Conservation (phyloP, 2,113 vertebrate genomes). For the Leptosomus discolor region DNA sequence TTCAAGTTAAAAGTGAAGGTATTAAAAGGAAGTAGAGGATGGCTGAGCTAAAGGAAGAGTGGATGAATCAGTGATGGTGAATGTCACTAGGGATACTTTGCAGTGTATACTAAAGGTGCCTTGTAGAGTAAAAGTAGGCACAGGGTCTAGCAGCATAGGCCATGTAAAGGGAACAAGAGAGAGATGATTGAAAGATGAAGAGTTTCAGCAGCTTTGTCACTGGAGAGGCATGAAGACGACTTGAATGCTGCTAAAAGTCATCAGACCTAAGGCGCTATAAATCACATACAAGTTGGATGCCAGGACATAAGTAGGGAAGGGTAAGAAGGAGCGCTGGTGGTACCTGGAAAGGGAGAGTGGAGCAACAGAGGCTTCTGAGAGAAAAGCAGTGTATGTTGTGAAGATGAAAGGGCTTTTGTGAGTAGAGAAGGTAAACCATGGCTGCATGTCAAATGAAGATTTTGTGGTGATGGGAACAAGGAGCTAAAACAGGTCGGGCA, state of each 20-base stretch:
- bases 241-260: neutral
- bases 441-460: neutral
- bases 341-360: neutral
- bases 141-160: neutral
- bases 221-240: neutral
- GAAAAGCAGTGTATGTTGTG: neutral
- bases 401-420: neutral
- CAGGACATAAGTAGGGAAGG: neutral
- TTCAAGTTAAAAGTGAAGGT: neutral
- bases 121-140: neutral
- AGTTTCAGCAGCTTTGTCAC: neutral
- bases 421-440: neutral
- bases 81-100: neutral
- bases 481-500: neutral
- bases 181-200: neutral
- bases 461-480: neutral
- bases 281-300: neutral
- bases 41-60: neutral
- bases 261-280: neutral
- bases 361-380: neutral
- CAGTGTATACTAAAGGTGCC: neutral
- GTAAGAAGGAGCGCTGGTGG: neutral
- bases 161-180: accelerated
- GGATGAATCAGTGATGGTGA: neutral
- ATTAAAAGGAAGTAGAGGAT: neutral